These are phyloP conservation scores for Ailuropoda melanoleuca DNA, from an alignment of 2,113 vertebrate species.

Conservation along the genomic window DNA sequence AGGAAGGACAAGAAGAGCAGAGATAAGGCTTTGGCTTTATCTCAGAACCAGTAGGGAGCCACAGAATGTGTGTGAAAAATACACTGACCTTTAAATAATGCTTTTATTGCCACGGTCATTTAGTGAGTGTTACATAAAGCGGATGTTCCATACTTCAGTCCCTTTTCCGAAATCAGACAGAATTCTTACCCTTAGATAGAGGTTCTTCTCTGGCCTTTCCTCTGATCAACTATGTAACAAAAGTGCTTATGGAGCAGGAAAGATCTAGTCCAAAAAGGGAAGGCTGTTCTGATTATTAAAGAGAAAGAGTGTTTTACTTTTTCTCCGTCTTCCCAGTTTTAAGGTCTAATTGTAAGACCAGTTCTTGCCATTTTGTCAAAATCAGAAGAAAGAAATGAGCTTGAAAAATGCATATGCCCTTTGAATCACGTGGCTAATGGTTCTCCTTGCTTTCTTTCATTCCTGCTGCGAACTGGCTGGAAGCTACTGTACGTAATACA, in stretches of 20 bases:
- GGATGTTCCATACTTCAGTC: background rate
- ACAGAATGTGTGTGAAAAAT: background rate
- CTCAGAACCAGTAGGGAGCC: background rate
- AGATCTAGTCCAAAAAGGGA: background rate
- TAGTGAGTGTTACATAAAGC: background rate
- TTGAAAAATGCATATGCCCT: constrained; percentile 42
- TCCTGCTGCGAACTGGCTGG: background rate
- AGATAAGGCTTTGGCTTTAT: background rate
- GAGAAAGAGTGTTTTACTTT: background rate
- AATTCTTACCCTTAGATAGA: background rate
- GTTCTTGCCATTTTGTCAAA: constrained; percentile 39
- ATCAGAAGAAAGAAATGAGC: constrained; percentile 25
- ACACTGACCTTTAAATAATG: background rate
- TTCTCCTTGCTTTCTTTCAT: constrained; percentile 14
- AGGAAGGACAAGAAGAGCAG: background rate
- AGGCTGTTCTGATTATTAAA: constrained; percentile 8
- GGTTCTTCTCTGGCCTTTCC: background rate
- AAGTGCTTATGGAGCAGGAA: background rate
- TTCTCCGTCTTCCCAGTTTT: background rate
- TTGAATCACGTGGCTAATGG: constrained; percentile 26
- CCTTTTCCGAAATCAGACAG: background rate
- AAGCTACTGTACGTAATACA: background rate
- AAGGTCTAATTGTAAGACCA: constrained; percentile 43
- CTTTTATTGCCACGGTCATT: background rate
- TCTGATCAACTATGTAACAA: background rate